Evolutionary conservation across 2,888 invertebrate genomes (phyloP).

Genomic region (Ormyrus thymus): DNA sequence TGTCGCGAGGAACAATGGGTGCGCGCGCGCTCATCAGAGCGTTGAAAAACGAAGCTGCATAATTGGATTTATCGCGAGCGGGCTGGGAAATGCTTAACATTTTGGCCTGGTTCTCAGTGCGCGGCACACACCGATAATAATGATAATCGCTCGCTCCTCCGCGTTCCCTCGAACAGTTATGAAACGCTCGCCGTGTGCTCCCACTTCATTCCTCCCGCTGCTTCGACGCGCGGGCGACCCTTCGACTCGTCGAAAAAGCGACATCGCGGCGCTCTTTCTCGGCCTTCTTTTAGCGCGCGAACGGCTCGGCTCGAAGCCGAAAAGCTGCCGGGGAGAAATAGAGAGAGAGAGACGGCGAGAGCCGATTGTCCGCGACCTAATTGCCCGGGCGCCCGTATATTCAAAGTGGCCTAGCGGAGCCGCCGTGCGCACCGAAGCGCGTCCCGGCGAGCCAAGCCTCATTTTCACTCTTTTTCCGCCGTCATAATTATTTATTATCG

Average conservation of each 20-base stretch:
- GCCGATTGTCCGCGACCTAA: background rate
- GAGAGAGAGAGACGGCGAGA: no score
- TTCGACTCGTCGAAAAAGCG: background rate
- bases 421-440: background rate
- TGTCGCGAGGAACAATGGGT: no score
- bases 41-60: slow-evolving; percentile 6
- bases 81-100: slow-evolving; percentile 68
- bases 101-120: slow-evolving; percentile 67
- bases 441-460: background rate
- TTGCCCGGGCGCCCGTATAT: background rate
- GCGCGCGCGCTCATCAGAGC: no score
- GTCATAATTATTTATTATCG: background rate
- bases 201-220: background rate
- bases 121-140: background rate
- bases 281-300: background rate
- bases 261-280: background rate
- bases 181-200: background rate
- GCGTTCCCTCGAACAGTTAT: background rate
- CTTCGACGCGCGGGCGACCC: background rate
- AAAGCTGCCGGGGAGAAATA: background rate
- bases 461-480: background rate
- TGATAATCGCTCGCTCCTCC: slow-evolving; percentile 8
- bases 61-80: slow-evolving; percentile 1
- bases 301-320: background rate
- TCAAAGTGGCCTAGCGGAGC: background rate